Base-by-base conservation (phyloP, 2,888 invertebrate species). In the Tortricodes alternella region DNA sequence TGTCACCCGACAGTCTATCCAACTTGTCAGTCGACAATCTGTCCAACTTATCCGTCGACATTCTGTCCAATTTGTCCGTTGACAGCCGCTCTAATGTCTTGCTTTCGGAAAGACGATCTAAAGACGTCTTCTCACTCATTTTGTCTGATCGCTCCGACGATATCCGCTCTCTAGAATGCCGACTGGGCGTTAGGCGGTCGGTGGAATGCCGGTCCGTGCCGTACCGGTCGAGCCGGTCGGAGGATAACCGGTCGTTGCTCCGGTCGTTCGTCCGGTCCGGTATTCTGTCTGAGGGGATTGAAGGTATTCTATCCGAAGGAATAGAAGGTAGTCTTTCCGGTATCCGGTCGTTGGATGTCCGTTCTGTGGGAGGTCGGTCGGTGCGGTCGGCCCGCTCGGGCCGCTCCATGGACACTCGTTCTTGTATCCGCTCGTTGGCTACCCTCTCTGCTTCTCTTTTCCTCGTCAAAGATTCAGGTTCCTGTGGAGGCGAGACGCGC, bases 401-500 rank as follows among this genome's bases (percentile, higher is more conserved):
- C 44, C 62, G 60, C 34, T 62, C 66, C 29, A 53, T 58, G 9
- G 62, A 50, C 19, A 64, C 41, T 18, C 65, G 9, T 27, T 63
- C 63, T 5, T 53, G 55, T 16, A 56, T 46, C 34, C 59, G 43
- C 46, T 77, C 76, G 53, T 70, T 66, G 9, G 71, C 67, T 48
- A 67, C 63, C 29, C 77, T 62, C 11, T 77, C 77, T 3, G 69
- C 68, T 18, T 75, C 74, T 9, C 70, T 62, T 43, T 68, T 71
- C 63, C 71, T 74, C 1, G 72, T 65, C 6, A 70, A 59, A 0
- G 77, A 64, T 27, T 79, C 80, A 0, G 78, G 77, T 49, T 78
- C 80, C 27, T 66, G 76, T 0, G 83, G 83, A 0, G 88, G 87
- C 0, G 85, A 84, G 0, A 89, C 76, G 13, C 86, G 64, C 0